Percentiles rank a stretch among this genome's conserved stretches.
Evolutionary conservation across 2,888 invertebrate genomes (phyloP).

Genomic region (Mythimna loreyi): DNA sequence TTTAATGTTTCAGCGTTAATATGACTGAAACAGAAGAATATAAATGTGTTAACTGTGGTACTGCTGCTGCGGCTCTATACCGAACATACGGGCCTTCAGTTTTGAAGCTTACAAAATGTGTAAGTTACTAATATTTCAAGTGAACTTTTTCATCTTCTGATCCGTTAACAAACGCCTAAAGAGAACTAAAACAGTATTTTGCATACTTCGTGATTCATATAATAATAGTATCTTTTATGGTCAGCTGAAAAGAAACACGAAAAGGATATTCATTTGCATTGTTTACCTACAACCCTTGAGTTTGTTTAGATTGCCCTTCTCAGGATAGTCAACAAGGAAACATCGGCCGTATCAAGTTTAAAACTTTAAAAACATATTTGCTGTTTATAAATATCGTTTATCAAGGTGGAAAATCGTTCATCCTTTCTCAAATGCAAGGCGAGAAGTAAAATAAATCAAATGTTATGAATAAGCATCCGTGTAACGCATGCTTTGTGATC

Average conservation of each 20-base stretch:
- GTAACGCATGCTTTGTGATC: no score
- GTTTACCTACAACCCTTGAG: not conserved
- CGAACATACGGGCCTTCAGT: constrained; percentile 93
- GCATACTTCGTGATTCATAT: not conserved
- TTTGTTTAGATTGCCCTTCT: no score
- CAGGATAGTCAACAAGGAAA: no score
- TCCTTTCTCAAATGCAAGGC: no score
- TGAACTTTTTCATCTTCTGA: not conserved
- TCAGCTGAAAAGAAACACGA: not conserved
- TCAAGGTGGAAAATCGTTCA: no score
- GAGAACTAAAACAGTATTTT: not conserved
- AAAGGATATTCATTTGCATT: no score
- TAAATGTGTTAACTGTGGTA: constrained; percentile 93
- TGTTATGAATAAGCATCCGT: no score
- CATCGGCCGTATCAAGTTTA: no score
- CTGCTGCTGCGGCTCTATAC: constrained; percentile 91
- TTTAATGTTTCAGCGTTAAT: constrained; percentile 10
- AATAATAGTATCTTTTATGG: no score
- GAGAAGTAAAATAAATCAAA: no score
- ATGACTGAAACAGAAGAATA: constrained; percentile 71
- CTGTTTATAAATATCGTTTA: no score
- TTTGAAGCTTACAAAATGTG: constrained; percentile 94
- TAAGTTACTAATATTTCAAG: constrained; percentile 82
- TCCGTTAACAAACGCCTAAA: not conserved
- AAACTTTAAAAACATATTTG: no score